Evolutionary conservation across 1,140 invertebrate species (phyloP).

Genomic region (Drosophila mauritiana): DNA sequence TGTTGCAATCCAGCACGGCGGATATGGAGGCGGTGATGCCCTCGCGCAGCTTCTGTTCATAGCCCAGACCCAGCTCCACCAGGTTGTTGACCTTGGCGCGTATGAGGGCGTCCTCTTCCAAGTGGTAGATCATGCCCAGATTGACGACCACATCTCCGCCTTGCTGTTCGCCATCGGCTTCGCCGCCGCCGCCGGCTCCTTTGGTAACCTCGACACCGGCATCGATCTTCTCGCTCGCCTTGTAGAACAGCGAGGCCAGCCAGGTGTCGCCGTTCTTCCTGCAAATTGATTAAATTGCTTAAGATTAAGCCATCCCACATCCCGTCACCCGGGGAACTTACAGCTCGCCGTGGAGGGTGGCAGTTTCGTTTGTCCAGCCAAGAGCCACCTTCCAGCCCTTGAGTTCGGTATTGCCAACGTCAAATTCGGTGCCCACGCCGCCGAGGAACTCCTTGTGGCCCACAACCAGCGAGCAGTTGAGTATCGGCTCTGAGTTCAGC

Average conservation of each 20-base stretch:
- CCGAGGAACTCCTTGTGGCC: constrained; percentile 55
- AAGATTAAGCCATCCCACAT: no score
- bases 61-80: constrained; percentile 60
- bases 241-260: constrained; percentile 58
- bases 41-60: constrained; percentile 62
- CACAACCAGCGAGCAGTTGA: constrained; percentile 45
- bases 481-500: constrained; percentile 9
- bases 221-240: constrained; percentile 46
- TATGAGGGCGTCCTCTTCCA: constrained; percentile 54
- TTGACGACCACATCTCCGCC: constrained; percentile 9
- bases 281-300: background rate
- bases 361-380: constrained; percentile 51
- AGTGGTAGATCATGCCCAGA: constrained; percentile 58
- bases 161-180: background rate
- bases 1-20: constrained; percentile 33
- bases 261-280: constrained; percentile 36
- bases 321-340: constrained; percentile 16
- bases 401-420: background rate
- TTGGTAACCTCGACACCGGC: constrained; percentile 35
- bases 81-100: constrained; percentile 62
- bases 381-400: constrained; percentile 45
- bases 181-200: background rate
- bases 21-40: constrained; percentile 62
- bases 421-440: constrained; percentile 24
- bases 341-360: constrained; percentile 59